These are phyloP conservation scores for Ornithoptera priamus DNA, from an alignment of 2,888 invertebrate species.

Conservation along the genomic window DNA sequence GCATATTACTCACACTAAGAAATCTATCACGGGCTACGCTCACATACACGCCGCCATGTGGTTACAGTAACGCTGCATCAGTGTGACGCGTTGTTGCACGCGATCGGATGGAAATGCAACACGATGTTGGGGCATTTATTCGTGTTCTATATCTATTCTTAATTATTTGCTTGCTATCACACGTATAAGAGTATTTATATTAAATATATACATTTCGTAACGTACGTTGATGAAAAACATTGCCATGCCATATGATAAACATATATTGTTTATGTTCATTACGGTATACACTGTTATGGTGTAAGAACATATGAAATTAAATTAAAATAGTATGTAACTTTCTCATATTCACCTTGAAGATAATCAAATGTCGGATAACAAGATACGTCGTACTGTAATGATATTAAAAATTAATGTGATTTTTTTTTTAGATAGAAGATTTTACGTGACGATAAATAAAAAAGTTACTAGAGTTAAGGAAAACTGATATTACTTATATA, in stretches of 20 bases:
- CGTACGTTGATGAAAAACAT: too few species aligned
- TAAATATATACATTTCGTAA: too few species aligned
- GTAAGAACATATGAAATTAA: too few species aligned
- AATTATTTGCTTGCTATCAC: background rate
- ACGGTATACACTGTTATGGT: too few species aligned
- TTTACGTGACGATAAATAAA: too few species aligned
- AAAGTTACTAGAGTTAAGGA: too few species aligned
- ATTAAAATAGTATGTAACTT: too few species aligned
- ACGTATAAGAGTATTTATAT: too few species aligned
- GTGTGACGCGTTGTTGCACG: constrained; percentile 55
- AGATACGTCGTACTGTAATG: background rate
- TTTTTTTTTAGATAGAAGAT: background rate
- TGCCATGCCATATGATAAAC: too few species aligned
- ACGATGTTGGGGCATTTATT: constrained; percentile 60
- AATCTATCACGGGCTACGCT: constrained; percentile 6
- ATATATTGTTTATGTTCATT: too few species aligned
- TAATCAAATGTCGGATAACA: background rate
- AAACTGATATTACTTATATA: too few species aligned
- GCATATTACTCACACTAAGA: constrained; percentile 6
- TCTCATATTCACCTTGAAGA: background rate
- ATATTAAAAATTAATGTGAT: background rate
- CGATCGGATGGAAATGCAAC: constrained; percentile 58
- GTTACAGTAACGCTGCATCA: constrained; percentile 38
- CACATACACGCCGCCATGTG: constrained; percentile 28
- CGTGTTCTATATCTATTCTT: constrained; percentile 39